Evolutionary conservation across 2,797 vertebrate species (phyloP).

Genomic region (Crocidura indochinensis): DNA sequence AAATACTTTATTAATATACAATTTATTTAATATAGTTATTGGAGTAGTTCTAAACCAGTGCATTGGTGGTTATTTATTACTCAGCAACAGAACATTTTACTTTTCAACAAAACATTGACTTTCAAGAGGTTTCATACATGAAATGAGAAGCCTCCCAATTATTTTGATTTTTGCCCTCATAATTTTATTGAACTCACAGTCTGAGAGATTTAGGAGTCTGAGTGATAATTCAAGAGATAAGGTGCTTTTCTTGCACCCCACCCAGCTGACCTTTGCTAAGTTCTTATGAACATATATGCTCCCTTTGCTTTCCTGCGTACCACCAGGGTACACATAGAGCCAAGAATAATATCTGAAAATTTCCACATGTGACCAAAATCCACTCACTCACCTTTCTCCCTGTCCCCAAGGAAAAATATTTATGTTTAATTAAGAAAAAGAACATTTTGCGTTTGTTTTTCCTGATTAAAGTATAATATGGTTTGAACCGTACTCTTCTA

Average conservation of each 20-base stretch:
- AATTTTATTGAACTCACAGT: background rate
- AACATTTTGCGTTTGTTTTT: slow-evolving; percentile 25
- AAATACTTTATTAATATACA: background rate
- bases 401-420: background rate
- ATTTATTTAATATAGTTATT: background rate
- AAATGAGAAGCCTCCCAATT: slow-evolving; percentile 33
- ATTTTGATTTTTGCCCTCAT: slow-evolving; percentile 41
- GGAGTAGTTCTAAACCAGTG: background rate
- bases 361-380: too few species aligned
- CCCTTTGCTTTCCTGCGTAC: too few species aligned
- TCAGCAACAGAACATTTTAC: slow-evolving; percentile 8
- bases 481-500: background rate
- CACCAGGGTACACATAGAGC: too few species aligned
- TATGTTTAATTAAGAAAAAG: slow-evolving; percentile 4
- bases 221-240: too few species aligned
- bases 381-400: too few species aligned
- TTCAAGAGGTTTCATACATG: background rate
- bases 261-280: too few species aligned
- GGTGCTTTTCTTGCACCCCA: too few species aligned
- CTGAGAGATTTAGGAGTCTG: too few species aligned
- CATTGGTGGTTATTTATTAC: background rate
- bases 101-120: slow-evolving; percentile 40
- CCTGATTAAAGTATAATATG: background rate
- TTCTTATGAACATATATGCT: too few species aligned
- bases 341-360: too few species aligned